Conservation (phyloP, 2,797 vertebrate species). For the Danio kyathit region DNA sequence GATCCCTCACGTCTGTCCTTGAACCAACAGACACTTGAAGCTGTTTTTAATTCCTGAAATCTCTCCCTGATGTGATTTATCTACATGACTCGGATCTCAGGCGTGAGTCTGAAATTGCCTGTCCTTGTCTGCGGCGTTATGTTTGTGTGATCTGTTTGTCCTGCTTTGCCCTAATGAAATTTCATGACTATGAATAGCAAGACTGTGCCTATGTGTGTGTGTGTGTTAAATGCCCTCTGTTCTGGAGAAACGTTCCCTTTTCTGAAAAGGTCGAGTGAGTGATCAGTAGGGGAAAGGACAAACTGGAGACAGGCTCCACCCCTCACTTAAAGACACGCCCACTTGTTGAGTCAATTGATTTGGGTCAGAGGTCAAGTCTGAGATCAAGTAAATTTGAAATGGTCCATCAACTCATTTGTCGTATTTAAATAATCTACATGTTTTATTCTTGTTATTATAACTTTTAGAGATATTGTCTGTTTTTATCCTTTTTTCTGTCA, state of each 20-base stretch:
- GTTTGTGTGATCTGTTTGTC: conserved; percentile 26
- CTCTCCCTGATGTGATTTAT: not conserved
- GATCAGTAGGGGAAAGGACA: conserved; percentile 40
- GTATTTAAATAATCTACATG: too few species aligned
- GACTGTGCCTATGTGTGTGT: not conserved
- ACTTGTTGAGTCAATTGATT: not conserved
- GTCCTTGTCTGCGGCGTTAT: conserved; percentile 14
- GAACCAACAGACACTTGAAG: not conserved
- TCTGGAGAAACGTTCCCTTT: conserved; percentile 36
- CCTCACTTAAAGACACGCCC: not conserved
- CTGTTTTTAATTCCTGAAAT: not conserved
- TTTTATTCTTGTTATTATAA: too few species aligned
- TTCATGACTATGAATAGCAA: conserved; percentile 58
- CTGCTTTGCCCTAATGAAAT: conserved; percentile 50
- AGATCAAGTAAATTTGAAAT: too few species aligned
- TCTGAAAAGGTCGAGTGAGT: conserved; percentile 8
- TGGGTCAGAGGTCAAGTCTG: too few species aligned
- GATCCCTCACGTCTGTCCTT: not conserved
- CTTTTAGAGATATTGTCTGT: too few species aligned
- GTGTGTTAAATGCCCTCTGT: conserved; percentile 43
- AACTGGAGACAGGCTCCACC: not conserved
- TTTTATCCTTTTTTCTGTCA: too few species aligned
- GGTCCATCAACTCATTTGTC: too few species aligned
- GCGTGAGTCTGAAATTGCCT: not conserved
- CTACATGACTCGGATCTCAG: not conserved